Evolutionary conservation across 2,113 vertebrate species (phyloP).

Genomic region (Antechinus stuartii): DNA sequence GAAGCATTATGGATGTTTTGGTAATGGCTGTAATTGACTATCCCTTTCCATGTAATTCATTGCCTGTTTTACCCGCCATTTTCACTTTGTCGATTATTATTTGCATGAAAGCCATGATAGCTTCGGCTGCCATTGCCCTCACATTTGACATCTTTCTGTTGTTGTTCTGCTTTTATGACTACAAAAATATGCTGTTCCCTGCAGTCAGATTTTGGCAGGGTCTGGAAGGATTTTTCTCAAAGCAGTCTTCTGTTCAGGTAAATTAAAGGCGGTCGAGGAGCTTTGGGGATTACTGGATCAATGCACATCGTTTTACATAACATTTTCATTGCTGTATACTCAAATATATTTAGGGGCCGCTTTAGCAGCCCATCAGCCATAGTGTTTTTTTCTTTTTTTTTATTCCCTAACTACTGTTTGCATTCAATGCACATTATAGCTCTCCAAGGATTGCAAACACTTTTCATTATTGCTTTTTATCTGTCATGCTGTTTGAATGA

Average conservation of each 20-base stretch:
- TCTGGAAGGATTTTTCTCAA: slow-evolving; percentile 79
- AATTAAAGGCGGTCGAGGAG: slow-evolving; percentile 76
- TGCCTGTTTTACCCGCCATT: slow-evolving; percentile 48
- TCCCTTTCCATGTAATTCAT: slow-evolving; percentile 59
- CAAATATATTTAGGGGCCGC: slow-evolving; percentile 71
- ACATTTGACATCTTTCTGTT: slow-evolving; percentile 68
- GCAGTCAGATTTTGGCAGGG: slow-evolving; percentile 70
- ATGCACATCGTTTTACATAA: slow-evolving; percentile 68
- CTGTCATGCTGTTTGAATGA: slow-evolving; percentile 80
- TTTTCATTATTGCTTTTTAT: slow-evolving; percentile 83
- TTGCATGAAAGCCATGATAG: slow-evolving; percentile 61
- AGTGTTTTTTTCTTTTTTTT: slow-evolving; percentile 42
- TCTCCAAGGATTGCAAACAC: slow-evolving; percentile 75
- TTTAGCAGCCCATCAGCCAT: slow-evolving; percentile 49
- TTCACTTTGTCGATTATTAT: slow-evolving; percentile 62
- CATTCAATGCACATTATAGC: slow-evolving; percentile 74
- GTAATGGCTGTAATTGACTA: slow-evolving; percentile 17
- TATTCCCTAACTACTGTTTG: slow-evolving; percentile 70
- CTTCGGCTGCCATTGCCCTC: slow-evolving; percentile 58
- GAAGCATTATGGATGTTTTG: slow-evolving; percentile 59
- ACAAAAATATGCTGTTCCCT: slow-evolving; percentile 71
- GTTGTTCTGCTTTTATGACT: slow-evolving; percentile 75
- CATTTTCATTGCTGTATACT: slow-evolving; percentile 71
- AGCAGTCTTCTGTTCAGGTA: slow-evolving; percentile 71
- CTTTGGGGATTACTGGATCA: slow-evolving; percentile 77